Conservation (phyloP, 2,797 vertebrate genomes). For the Amniataba percoides region DNA sequence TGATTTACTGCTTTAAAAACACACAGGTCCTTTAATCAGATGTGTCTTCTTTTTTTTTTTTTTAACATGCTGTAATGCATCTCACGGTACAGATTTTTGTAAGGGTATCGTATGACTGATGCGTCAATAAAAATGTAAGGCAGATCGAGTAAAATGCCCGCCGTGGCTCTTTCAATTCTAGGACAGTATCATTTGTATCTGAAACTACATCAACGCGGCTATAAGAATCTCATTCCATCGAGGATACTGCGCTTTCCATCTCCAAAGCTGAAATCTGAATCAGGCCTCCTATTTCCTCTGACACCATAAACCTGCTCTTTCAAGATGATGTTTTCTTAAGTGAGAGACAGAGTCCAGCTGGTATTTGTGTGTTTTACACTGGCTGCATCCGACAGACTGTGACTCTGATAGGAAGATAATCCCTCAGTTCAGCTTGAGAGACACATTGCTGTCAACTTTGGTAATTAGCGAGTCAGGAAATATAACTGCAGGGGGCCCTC, state of each 20-base stretch:
- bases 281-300: constrained; percentile 11
- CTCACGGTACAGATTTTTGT: constrained; percentile 1
- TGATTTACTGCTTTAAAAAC: neutral
- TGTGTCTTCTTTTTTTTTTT: no score
- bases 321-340: constrained; percentile 15
- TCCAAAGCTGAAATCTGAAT: constrained; percentile 23
- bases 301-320: constrained; percentile 13
- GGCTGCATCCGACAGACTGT: constrained; percentile 18
- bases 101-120: constrained; percentile 7
- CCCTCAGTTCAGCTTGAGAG: constrained; percentile 6
- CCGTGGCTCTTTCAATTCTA: constrained; percentile 11
- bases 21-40: neutral
- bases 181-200: constrained; percentile 22
- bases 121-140: constrained; percentile 20
- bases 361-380: constrained; percentile 2
- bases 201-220: constrained; percentile 16
- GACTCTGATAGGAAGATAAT: constrained; percentile 20
- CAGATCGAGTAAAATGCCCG: constrained; percentile 21
- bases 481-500: constrained; percentile 8
- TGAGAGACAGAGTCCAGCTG: neutral
- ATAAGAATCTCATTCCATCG: constrained; percentile 7
- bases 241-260: constrained; percentile 7
- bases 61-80: neutral
- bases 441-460: neutral
- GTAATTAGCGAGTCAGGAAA: constrained; percentile 13